Evolutionary conservation across 2,113 vertebrate genomes (phyloP), one percentile per base, ranked within the genome.

Genomic region (Chunga burmeisteri): DNA sequence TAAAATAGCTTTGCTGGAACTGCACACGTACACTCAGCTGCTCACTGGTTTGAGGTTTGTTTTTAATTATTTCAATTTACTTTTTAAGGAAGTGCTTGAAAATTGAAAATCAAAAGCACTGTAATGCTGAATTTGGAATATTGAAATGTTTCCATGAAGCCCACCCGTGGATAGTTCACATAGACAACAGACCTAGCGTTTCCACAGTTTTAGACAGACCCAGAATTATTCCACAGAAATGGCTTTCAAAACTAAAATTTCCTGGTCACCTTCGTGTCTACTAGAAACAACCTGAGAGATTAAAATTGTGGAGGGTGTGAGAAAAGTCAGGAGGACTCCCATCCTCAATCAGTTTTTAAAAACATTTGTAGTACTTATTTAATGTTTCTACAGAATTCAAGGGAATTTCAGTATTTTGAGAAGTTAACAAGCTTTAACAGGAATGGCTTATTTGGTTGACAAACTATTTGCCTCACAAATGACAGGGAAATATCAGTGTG

Each of bases 11-110:
- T 90, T 86, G 50, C 38, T 73, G 53, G 30, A 92, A 89, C 46
- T 71, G 55, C 40, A 70, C 7, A 10, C 0, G 4, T 7, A 83
- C 17, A 19, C 63, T 61, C 70, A 66, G 40, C 62, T 72, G 56
- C 62, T 88, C 42, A 36, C 7, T 61, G n/a, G 25, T 53, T 88
- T 68, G 44, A 79, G 40, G 16, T 72, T 96, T 96, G 59, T 5
- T 90, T 85, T 90, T 34, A 77, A 91, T 93, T 88, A 90, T 71
- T 93, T 86, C 32, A 12, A 66, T 77, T 88, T 44, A 95, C 38
- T 73, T 96, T 94, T 89, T 73, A 93, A 77, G 74, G 87, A 83
- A 95, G 67, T 5, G 13, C 53, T 66, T 65, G 74, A 49, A 89
- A 94, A 82, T 1, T 65, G 53, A 81, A 67, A 82, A 88, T 44